Evolutionary conservation across 2,888 invertebrate species (phyloP), one percentile per base, ranked within the genome.

Genomic region (Drosophila paranaensis): DNA sequence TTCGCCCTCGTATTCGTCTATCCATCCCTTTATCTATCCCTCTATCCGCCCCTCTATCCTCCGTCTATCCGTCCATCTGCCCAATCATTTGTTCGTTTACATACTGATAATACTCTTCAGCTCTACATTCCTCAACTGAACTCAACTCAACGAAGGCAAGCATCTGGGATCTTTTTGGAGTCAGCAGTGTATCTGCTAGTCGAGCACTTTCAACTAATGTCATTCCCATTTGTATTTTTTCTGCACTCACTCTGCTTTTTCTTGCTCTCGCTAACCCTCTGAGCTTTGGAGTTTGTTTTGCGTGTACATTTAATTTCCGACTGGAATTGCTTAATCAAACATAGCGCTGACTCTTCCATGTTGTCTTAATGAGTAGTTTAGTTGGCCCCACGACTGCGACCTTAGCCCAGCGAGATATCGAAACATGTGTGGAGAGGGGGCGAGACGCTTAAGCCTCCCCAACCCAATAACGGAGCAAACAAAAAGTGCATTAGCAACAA

Each of bases 271-370:
- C 6, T 50, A 27, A 45, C 54, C 39, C 39, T 35, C 51, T 61
- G 39, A 55, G 20, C 75, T 50, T 50, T 50, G 48, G 50, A 76
- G 88, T 82, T 81, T 83, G 82, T 82, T 83, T 50, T 90, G 87
- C 87, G 80, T 90, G 87, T 80, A 83, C 83, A 87, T 90, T 89
- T 89, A 90, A 91, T 91, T 90, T 90, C 91, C 90, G 84, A 75
- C 82, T 82, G 81, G 75, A 83, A 85, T 79, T 87, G 82, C 82
- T 90, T 87, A 90, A 89, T 89, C 83, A 90, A 82, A 81, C 89
- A 82, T 77, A 61, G 83, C 79, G 53, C 68, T 68, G 71, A 37
- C 71, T 75, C 75, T 62, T 72, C 37, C 58, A 67, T 57, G 39
- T 76, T 81, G 73, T 58, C 82, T 73, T 79, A 81, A 79, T 81